Conservation (phyloP, 2,113 vertebrate species). For the Sinocyclocheilus grahami region DNA sequence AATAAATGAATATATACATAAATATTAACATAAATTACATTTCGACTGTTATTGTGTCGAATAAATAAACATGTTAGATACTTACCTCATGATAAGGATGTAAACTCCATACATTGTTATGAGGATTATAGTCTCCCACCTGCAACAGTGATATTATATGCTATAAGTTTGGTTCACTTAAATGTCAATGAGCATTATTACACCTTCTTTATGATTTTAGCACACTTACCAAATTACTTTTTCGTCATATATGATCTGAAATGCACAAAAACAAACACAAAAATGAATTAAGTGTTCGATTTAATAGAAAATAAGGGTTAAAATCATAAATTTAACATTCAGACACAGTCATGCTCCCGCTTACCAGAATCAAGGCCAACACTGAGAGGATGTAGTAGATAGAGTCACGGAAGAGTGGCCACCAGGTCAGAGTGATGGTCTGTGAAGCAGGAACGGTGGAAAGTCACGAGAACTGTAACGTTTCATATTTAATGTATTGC, state of each 20-base stretch:
- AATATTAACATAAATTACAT: neutral
- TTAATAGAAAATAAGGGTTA: too few species aligned
- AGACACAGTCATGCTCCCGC: slow-evolving; percentile 12
- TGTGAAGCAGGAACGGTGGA: slow-evolving; percentile 43
- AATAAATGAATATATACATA: neutral
- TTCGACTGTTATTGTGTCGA: neutral
- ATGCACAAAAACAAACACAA: slow-evolving; percentile 25
- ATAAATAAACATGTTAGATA: slow-evolving; percentile 9
- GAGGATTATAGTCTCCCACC: slow-evolving; percentile 80
- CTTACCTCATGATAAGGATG: slow-evolving; percentile 81
- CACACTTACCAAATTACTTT: slow-evolving; percentile 76
- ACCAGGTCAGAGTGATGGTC: slow-evolving; percentile 78
- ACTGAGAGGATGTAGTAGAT: slow-evolving; percentile 79
- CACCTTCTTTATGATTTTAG: neutral
- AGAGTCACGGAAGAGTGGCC: slow-evolving; percentile 79
- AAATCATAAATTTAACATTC: neutral
- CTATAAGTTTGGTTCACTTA: neutral
- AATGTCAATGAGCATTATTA: neutral
- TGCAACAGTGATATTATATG: slow-evolving; percentile 50
- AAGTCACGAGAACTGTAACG: neutral
- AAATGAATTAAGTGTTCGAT: neutral
- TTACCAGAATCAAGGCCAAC: slow-evolving; percentile 78
- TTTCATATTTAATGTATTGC: neutral
- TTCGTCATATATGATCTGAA: slow-evolving; percentile 80
- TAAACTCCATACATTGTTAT: slow-evolving; percentile 79